Percentiles rank a stretch among this genome's conserved stretches.
Conservation (phyloP, 2,888 invertebrate genomes). For the Gerosis bhagava region DNA sequence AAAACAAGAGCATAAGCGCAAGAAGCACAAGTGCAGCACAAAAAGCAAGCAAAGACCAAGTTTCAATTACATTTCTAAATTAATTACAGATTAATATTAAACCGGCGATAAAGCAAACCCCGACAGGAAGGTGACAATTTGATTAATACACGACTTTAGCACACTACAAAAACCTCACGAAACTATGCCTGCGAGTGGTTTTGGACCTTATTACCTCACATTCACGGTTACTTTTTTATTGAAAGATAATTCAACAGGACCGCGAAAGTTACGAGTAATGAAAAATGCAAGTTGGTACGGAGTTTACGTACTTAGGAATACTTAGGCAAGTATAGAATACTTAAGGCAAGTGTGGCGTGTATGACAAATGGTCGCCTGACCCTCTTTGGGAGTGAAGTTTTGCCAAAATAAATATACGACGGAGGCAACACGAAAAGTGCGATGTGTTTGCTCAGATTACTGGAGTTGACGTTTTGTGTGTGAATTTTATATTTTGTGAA, state of each 20-base stretch:
- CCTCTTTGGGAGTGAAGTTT: conserved; percentile 49
- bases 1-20: no score
- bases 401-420: conserved; percentile 44
- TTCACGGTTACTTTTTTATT: no score
- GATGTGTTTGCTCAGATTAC: background rate
- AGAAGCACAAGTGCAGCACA: no score
- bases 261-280: conserved; percentile 23
- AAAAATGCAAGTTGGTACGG: conserved; percentile 41
- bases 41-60: background rate
- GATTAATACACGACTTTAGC: conserved; percentile 19
- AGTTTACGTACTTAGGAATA: conserved; percentile 49
- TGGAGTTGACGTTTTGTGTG: background rate
- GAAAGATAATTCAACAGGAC: conserved; percentile 1
- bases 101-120: conserved; percentile 15
- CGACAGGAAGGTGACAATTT: conserved; percentile 24
- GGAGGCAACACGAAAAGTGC: background rate
- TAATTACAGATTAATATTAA: conserved; percentile 25
- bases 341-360: conserved; percentile 65
- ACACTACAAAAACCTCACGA: conserved; percentile 16
- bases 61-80: conserved; percentile 17
- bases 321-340: conserved; percentile 57
- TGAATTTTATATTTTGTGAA: no score
- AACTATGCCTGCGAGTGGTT: background rate
- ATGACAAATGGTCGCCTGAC: conserved; percentile 64
- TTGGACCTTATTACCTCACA: no score